Percentiles rank a stretch among this genome's conserved stretches.
Evolutionary conservation across 2,888 invertebrate species (phyloP).

Genomic region (Liodrosophila aerea): DNA sequence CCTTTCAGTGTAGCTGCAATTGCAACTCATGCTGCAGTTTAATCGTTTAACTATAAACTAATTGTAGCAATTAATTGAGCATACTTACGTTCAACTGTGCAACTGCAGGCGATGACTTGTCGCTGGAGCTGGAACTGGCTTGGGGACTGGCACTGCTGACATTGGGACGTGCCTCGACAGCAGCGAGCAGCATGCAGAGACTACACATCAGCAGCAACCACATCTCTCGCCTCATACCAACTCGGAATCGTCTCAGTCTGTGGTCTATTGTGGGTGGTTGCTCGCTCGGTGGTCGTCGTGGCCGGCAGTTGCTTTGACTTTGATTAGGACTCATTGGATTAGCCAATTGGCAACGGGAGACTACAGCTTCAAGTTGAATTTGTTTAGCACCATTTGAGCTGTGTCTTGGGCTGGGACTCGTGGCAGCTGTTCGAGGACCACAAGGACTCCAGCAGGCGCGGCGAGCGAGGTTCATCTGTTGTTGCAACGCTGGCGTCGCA

Average conservation of each 20-base stretch:
- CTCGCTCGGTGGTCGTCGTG: slow-evolving; percentile 44
- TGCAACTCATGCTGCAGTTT: too few species aligned
- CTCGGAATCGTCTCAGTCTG: slow-evolving; percentile 7
- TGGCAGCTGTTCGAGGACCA: neutral
- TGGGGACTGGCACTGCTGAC: slow-evolving; percentile 28
- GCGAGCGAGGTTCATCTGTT: slow-evolving; percentile 88
- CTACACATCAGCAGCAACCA: slow-evolving; percentile 65
- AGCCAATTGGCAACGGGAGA: slow-evolving; percentile 34
- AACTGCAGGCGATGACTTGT: slow-evolving; percentile 30
- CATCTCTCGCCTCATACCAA: slow-evolving; percentile 21
- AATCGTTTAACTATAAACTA: slow-evolving; percentile 4
- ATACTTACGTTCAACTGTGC: slow-evolving; percentile 58
- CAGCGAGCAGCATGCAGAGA: slow-evolving; percentile 71
- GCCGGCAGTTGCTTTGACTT: slow-evolving; percentile 18
- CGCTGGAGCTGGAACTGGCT: slow-evolving; percentile 9
- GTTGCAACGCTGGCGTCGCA: slow-evolving; percentile 84
- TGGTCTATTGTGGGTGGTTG: slow-evolving; percentile 16
- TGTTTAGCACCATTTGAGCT: slow-evolving; percentile 70
- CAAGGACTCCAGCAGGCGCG: slow-evolving; percentile 85
- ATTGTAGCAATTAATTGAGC: slow-evolving; percentile 25
- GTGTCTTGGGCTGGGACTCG: neutral
- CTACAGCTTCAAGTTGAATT: slow-evolving; percentile 22
- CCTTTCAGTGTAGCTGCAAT: too few species aligned
- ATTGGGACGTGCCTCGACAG: slow-evolving; percentile 81
- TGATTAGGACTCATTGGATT: slow-evolving; percentile 38